A percentile compares a stretch with the other conserved stretches of the same genome.
Evolutionary conservation across 2,113 vertebrate species (phyloP).

Genomic region (Mormyrus iriodes): DNA sequence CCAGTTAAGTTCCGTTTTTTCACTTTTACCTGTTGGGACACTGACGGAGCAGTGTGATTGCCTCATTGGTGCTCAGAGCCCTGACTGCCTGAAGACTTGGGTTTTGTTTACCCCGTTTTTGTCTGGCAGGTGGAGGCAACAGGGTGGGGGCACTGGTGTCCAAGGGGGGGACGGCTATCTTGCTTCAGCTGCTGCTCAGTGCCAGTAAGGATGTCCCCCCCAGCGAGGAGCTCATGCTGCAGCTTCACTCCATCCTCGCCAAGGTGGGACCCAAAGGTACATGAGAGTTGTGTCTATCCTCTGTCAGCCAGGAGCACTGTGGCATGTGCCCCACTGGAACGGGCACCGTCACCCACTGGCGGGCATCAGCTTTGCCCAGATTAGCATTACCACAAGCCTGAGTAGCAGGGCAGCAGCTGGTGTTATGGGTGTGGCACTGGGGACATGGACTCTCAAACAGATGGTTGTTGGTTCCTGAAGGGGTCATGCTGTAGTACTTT

Average conservation of each 20-base stretch:
- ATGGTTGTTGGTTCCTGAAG: too few species aligned
- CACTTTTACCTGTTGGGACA: neutral
- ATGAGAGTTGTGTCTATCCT: neutral
- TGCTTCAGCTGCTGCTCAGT: conserved; percentile 77
- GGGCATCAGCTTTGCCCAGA: neutral
- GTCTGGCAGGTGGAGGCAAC: conserved; percentile 72
- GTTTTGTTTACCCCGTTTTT: neutral
- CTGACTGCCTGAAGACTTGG: neutral
- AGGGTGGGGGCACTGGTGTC: conserved; percentile 76
- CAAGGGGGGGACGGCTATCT: conserved; percentile 84
- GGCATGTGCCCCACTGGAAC: neutral
- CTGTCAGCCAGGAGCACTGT: neutral
- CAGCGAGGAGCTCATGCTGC: conserved; percentile 87
- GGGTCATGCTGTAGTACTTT: too few species aligned
- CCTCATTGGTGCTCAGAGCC: neutral
- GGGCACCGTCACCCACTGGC: neutral
- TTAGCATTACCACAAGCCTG: neutral
- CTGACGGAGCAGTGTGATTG: neutral
- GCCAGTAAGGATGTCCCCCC: conserved; percentile 73
- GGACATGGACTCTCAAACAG: too few species aligned
- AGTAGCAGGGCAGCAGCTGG: too few species aligned
- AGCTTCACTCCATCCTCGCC: conserved; percentile 84
- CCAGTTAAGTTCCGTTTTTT: neutral
- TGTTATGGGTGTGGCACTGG: too few species aligned
- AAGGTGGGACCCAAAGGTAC: conserved; percentile 94